Evolutionary conservation across 2,113 vertebrate genomes (phyloP).

Genomic region (Lophotis ruficrista): DNA sequence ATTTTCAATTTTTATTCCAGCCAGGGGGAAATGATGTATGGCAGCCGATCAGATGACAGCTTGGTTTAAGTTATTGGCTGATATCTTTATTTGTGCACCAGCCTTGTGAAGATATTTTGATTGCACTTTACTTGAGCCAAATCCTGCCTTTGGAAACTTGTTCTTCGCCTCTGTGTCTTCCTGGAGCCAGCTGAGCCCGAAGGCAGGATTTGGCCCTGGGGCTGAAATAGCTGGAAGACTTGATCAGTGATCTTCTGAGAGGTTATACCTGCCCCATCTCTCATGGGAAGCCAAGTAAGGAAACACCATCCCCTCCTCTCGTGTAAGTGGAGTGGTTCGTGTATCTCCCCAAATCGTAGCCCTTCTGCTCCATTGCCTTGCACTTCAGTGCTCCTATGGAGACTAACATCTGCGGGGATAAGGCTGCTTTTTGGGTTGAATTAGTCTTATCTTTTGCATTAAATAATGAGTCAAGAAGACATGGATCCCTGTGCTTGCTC

Average conservation of each 20-base stretch:
- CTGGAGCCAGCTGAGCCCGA: neutral
- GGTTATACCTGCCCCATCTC: neutral
- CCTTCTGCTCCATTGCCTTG: neutral
- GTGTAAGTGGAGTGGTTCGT: neutral
- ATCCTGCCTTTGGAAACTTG: slow-evolving; percentile 5
- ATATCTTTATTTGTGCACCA: slow-evolving; percentile 37
- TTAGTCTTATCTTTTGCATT: neutral
- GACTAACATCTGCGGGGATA: neutral
- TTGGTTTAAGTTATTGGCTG: slow-evolving; percentile 63
- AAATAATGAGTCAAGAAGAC: neutral
- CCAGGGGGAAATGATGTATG: slow-evolving; percentile 56
- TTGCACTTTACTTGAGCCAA: slow-evolving; percentile 25
- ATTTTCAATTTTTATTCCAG: slow-evolving; percentile 64
- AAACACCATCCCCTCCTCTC: neutral
- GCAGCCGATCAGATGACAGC: slow-evolving; percentile 62
- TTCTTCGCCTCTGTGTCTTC: neutral
- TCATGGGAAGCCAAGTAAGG: neutral
- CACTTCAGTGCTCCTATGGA: neutral
- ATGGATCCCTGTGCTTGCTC: neutral
- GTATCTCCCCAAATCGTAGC: neutral
- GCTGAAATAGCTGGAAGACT: neutral
- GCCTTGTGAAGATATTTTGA: slow-evolving; percentile 51
- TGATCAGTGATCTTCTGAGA: neutral
- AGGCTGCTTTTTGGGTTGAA: neutral
- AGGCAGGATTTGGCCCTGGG: neutral